Evolutionary conservation across 2,797 vertebrate species (phyloP).

Genomic region (Semotilus atromaculatus): DNA sequence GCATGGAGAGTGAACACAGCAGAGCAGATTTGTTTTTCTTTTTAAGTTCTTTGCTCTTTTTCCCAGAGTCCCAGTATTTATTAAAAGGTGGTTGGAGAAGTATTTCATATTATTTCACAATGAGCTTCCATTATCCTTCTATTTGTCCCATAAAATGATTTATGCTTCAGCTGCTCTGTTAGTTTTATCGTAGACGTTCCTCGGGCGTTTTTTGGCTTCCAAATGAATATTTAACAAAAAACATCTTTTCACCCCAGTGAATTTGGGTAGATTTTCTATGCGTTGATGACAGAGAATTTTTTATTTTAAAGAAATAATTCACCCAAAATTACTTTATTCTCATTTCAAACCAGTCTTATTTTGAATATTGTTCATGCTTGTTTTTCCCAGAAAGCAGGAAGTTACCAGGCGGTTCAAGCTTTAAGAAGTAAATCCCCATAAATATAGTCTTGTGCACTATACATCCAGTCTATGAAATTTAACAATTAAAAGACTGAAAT

Average conservation of each 20-base stretch:
- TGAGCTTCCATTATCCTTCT: conserved; percentile 2
- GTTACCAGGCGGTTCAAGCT: neutral
- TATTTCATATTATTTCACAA: neutral
- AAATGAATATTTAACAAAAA: conserved; percentile 31
- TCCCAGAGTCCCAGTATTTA: conserved; percentile 22
- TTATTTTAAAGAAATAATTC: neutral
- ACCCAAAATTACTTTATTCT: neutral
- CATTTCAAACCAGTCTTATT: neutral
- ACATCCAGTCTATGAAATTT: neutral
- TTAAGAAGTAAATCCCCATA: neutral
- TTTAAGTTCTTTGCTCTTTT: conserved; percentile 20
- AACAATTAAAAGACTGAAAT: neutral
- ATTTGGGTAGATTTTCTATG: neutral
- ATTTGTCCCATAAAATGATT: conserved; percentile 36
- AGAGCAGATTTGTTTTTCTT: conserved; percentile 23
- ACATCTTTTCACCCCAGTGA: neutral
- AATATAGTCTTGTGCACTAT: no score
- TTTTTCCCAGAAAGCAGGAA: neutral
- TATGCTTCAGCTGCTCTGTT: conserved; percentile 4
- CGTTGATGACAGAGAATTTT: neutral
- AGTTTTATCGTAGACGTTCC: neutral
- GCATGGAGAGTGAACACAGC: neutral
- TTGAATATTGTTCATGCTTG: neutral
- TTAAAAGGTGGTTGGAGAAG: conserved; percentile 9
- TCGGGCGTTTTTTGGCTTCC: conserved; percentile 10